Percentiles rank a stretch among this genome's conserved stretches.
Conservation (phyloP, 2,113 vertebrate species). For the Cephalopterus ornatus region DNA sequence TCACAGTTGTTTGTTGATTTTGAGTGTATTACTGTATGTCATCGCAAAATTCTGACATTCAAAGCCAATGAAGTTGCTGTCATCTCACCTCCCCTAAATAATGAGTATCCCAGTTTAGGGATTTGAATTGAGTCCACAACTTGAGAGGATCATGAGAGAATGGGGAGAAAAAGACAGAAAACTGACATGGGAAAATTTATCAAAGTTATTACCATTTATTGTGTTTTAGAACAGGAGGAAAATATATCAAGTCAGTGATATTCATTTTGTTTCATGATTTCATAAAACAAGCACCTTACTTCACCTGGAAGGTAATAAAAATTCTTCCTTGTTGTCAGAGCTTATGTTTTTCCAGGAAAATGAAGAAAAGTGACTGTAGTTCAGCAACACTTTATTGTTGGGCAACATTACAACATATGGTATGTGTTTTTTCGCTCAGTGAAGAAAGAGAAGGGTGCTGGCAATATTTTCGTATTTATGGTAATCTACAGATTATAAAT, state of each 20-base stretch:
- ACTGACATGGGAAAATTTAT: slow-evolving; percentile 17
- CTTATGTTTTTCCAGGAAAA: slow-evolving; percentile 53
- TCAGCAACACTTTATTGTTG: slow-evolving; percentile 46
- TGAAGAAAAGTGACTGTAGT: slow-evolving; percentile 57
- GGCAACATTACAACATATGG: not conserved
- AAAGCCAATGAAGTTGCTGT: slow-evolving; percentile 65
- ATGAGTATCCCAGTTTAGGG: slow-evolving; percentile 68
- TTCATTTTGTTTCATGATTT: slow-evolving; percentile 59
- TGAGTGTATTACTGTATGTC: not conserved
- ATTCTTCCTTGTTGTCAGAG: slow-evolving; percentile 17
- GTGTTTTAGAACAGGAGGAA: slow-evolving; percentile 37
- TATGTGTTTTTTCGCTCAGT: not conserved
- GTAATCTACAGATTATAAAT: slow-evolving; percentile 13
- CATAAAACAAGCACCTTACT: slow-evolving; percentile 55
- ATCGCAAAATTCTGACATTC: slow-evolving; percentile 58
- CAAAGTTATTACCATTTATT: slow-evolving; percentile 57
- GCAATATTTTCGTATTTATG: slow-evolving; percentile 17
- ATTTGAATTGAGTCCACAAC: slow-evolving; percentile 13
- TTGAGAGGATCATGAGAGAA: not conserved
- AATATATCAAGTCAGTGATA: slow-evolving; percentile 48
- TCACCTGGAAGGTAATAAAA: slow-evolving; percentile 52
- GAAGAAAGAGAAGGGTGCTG: not conserved
- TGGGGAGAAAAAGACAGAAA: slow-evolving; percentile 4
- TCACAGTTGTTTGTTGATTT: slow-evolving; percentile 31
- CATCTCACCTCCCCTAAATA: slow-evolving; percentile 65